Evolutionary conservation across 92 coral and sea anemone genomes (phyloP), one percentile per base, ranked within the genome.

Genomic region (Porites rus): DNA sequence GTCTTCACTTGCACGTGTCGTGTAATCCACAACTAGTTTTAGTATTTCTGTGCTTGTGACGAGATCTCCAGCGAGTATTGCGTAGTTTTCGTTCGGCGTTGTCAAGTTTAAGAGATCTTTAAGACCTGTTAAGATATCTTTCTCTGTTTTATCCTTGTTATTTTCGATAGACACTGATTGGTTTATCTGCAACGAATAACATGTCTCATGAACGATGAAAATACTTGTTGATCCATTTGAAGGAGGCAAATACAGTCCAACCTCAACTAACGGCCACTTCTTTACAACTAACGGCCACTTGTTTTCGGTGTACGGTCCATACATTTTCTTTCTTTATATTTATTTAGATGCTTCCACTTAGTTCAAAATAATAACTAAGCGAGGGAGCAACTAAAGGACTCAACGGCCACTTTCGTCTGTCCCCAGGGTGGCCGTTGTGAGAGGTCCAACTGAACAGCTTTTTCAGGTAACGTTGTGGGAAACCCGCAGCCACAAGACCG

Each of bases 11-110:
- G 89, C 60, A 43, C 58, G 51, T 62, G 65, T 74, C 1, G 89
- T 77, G 70, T 86, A 89, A 59, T 80, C 72, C 52, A 84, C 80
- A 13, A 89, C 56, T 5, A 59, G 18, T 78, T 89, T 87, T 56
- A 92, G 56, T 62, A 92, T 86, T 71, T 89, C 91, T 18, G 86
- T 81, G 59, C 82, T 85, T 10, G 80, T 50, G 22, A 25, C 76
- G 72, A 83, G 54, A 53, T 92, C 90, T 10, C 95, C 95, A 28
- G 95, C 95, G 82, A 89, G 77, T 46, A 81, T 69, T 1, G 95
- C 93, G 62, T 60, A 59, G 58, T 92, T 91, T 19, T 78, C 85
- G 12, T 76, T 63, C 0, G 82, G 81, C 14, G 72, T 70, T 31
- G 91, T 80, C 75, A 92, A 59, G 18, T 77, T 80, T 9, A 78